phyloP scores from a whole-genome alignment of 2,797 vertebrate species.

The Gila robusta region DNA sequence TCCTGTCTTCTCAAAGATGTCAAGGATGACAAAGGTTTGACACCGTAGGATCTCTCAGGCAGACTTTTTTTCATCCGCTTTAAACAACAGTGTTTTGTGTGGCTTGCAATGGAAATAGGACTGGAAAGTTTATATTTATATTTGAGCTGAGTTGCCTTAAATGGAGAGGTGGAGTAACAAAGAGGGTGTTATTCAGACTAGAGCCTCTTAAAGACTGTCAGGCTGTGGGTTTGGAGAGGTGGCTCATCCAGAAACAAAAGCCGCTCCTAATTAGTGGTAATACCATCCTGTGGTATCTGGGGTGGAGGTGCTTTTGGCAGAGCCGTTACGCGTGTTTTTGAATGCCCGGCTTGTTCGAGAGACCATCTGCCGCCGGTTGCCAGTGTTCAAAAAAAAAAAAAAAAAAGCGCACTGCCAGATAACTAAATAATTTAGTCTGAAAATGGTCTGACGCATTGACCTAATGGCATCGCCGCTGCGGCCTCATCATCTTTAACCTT shows the following conservation, averaged over 20 bases:
- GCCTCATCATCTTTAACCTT: slow-evolving; percentile 64
- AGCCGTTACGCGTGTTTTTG: slow-evolving; percentile 67
- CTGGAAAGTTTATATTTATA: slow-evolving; percentile 53
- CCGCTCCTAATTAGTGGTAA: slow-evolving; percentile 76
- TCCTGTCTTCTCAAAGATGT: slow-evolving; percentile 54
- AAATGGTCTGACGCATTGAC: slow-evolving; percentile 71
- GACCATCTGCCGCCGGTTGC: slow-evolving; percentile 70
- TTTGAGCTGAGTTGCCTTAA: slow-evolving; percentile 49
- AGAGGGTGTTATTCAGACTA: slow-evolving; percentile 59
- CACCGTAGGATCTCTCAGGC: slow-evolving; percentile 58
- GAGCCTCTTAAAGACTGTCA: slow-evolving; percentile 58
- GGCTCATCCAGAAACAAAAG: slow-evolving; percentile 72
- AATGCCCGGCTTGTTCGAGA: slow-evolving; percentile 69
- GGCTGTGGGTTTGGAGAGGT: slow-evolving; percentile 60
- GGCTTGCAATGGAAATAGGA: slow-evolving; percentile 45
- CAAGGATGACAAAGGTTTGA: slow-evolving; percentile 57
- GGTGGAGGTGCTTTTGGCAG: slow-evolving; percentile 71
- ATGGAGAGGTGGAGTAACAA: slow-evolving; percentile 50
- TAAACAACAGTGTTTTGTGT: slow-evolving; percentile 53
- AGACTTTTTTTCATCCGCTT: not conserved
- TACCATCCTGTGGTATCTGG: slow-evolving; percentile 70
- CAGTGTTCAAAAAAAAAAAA: slow-evolving; percentile 1
- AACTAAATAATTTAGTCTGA: slow-evolving; percentile 75
- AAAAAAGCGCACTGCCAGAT: slow-evolving; percentile 56
- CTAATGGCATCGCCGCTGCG: slow-evolving; percentile 69